Conservation (phyloP, 2,797 vertebrate species). For the Cygnus olor region DNA sequence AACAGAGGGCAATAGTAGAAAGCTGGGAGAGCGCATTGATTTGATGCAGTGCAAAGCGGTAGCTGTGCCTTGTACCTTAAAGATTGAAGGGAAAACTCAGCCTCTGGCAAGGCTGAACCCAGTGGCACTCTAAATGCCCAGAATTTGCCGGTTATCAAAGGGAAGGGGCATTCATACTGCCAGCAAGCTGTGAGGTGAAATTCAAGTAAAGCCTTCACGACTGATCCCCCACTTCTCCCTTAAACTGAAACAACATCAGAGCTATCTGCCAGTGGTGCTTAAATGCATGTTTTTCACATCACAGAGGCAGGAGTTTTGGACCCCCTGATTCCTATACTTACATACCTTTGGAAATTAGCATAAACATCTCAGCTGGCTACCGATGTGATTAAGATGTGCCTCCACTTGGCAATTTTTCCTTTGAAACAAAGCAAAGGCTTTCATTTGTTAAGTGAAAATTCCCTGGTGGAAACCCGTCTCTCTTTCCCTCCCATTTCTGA, state of each 20-base stretch:
- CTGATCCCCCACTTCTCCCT: neutral
- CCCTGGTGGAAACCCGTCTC: constrained; percentile 17
- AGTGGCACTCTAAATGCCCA: neutral
- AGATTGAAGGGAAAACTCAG: neutral
- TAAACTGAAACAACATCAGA: constrained; percentile 33
- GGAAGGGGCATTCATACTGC: neutral
- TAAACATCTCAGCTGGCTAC: constrained; percentile 60
- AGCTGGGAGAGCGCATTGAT: neutral
- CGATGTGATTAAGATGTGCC: constrained; percentile 48
- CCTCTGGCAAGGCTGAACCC: neutral
- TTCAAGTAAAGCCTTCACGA: neutral
- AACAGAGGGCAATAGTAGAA: neutral
- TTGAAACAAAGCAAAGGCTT: constrained; percentile 65
- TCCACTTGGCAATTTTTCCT: constrained; percentile 54
- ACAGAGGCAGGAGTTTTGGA: constrained; percentile 51
- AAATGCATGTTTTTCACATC: constrained; percentile 48
- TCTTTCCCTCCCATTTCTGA: constrained; percentile 45
- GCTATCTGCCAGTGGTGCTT: neutral
- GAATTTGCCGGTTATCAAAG: neutral
- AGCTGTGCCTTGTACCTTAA: neutral
- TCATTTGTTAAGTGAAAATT: constrained; percentile 63
- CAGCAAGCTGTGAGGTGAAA: neutral
- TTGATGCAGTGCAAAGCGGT: neutral
- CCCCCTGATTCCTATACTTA: constrained; percentile 35
- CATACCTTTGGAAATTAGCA: constrained; percentile 64